Percentiles rank a stretch among this genome's conserved stretches.
These are phyloP conservation scores for Calameuta filiformis DNA, from an alignment of 2,888 invertebrate genomes.

Conservation along the genomic window DNA sequence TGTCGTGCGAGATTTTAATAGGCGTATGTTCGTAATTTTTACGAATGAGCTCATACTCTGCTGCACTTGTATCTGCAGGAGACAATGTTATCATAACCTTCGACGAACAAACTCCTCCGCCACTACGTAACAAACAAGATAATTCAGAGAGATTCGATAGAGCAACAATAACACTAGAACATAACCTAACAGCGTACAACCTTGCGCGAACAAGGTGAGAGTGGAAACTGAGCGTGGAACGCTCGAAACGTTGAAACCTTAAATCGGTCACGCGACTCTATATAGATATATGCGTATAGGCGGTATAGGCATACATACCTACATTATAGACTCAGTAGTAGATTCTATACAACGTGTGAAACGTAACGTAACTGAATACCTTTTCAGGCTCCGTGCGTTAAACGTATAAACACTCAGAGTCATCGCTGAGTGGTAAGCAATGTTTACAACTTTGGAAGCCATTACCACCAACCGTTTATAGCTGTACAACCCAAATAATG, in stretches of 20 bases:
- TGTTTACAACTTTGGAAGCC: background rate
- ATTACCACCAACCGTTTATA: background rate
- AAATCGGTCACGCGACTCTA: constrained; percentile 1
- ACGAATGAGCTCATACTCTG: background rate
- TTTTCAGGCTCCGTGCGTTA: background rate
- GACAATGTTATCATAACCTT: constrained; percentile 10
- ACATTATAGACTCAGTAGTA: background rate
- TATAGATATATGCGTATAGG: background rate
- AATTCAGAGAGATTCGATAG: background rate
- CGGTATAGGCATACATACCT: background rate
- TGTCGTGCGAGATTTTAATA: constrained; percentile 15
- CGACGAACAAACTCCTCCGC: background rate
- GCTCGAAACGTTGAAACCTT: background rate
- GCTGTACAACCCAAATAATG: background rate
- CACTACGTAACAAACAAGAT: background rate
- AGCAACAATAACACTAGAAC: constrained; percentile 8
- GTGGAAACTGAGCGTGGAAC: constrained; percentile 22
- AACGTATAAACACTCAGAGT: background rate
- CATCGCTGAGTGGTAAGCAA: background rate
- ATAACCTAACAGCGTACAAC: constrained; percentile 28
- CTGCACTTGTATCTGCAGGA: constrained; percentile 1
- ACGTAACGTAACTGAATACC: background rate
- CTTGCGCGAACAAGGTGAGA: constrained; percentile 20
- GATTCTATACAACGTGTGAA: background rate
- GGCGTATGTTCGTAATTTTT: constrained; percentile 2